A percentile compares a stretch with the other conserved stretches of the same genome.
phyloP scores from a whole-genome alignment of 2,113 vertebrate genomes.

The Neotragus moschatus region DNA sequence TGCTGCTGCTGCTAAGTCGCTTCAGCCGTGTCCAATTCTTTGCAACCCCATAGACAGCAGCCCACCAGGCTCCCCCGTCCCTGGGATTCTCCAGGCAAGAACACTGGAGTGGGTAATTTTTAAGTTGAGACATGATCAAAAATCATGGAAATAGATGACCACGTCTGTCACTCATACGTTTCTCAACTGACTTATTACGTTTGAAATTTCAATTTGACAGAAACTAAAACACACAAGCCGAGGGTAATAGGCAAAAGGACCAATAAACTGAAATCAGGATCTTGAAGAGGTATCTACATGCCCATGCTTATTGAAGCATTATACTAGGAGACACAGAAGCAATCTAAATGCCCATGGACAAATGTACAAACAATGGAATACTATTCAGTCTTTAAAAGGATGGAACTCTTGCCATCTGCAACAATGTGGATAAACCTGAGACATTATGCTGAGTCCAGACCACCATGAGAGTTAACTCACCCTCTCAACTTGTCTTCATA shows the following conservation, averaged over 20 bases:
- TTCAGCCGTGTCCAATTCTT: too few relatives aligned
- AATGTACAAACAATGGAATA: background rate
- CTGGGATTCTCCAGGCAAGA: too few relatives aligned
- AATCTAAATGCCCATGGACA: background rate
- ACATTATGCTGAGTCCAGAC: background rate
- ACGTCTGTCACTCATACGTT: background rate
- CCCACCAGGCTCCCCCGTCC: too few relatives aligned
- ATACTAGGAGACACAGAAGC: background rate
- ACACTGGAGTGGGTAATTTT: background rate
- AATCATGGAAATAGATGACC: background rate
- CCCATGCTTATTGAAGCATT: background rate
- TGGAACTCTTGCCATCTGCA: background rate
- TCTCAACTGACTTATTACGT: background rate
- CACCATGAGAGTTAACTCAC: accelerated
- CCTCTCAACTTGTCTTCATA: background rate
- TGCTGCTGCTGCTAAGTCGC: too few relatives aligned
- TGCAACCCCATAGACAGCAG: too few relatives aligned
- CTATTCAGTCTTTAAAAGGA: background rate
- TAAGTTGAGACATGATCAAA: background rate
- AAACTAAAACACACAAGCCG: background rate
- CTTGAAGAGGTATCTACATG: background rate
- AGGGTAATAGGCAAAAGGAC: background rate
- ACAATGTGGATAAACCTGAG: background rate
- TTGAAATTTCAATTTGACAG: background rate
- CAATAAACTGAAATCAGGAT: background rate